Base-by-base conservation (phyloP, 2,888 invertebrate species). In the Aquatica leii region DNA sequence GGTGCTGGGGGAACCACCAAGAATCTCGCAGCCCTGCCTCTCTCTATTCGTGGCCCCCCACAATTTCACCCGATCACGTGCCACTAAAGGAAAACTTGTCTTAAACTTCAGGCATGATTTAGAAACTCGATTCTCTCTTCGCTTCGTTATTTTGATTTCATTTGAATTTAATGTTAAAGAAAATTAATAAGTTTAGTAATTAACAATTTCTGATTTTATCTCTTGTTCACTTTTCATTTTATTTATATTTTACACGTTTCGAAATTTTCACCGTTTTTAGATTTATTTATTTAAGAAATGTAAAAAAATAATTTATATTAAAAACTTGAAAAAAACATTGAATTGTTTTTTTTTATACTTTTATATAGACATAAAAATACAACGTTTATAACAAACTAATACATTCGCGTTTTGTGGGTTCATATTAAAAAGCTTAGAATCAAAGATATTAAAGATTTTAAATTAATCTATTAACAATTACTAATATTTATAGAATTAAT, bases 31-130 rank as follows among this genome's bases (percentile, higher is more conserved):
- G 59, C 61, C 59, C 62, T 62, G 65, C 62, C 66, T 59, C 62
- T 50, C 62, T 55, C 43, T 49, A 56, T 46, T 46, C 46, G 53
- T 48, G 65, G 43, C 63, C 67, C 69, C 69, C 64, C 59, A 53
- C 59, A 65, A 69, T 62, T 52, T 63, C 69, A 69, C 70, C 67
- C 70, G 71, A 72, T 71, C 72, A 72, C 71, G 69, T 67, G 71
- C 68, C 66, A 46, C 62, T 59, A 59, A 62, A 66, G 59, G 61
- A 67, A 63, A 69, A 69, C 67, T 69, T 65, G 65, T 60, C 67
- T 66, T 63, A 60, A 68, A 64, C 66, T 65, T 59, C 31, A 53
- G 59, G 62, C 65, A 62, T 66, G 65, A 65, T 69, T 69, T 65
- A 66, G 57, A 69, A 69, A 69, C 66, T 67, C 57, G 59, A 61